Base-by-base conservation (phyloP, 1,140 invertebrate genomes). In the Anthonomus grandis region DNA sequence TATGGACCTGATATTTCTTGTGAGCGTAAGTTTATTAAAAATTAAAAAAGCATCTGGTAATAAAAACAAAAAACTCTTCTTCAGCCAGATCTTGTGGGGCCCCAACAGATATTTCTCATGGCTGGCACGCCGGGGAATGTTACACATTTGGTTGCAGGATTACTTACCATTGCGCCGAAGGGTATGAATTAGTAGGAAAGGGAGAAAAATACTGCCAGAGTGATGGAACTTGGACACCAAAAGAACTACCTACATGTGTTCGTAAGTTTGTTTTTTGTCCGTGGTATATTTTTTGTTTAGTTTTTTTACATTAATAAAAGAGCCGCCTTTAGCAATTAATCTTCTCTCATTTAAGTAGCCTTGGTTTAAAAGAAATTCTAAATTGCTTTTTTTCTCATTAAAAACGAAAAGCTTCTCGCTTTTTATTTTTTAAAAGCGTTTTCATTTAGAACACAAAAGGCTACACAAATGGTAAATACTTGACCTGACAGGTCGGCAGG, bases 1-100 rank as follows among this genome's bases (percentile, higher is more conserved):
- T 95, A 91, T 67, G 95, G 95, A 12, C 95, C 95, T 0, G 92
- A 97, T 66, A 90, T 98, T 49, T 86, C 86, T 27, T 98, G 96
- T 67, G 89, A 94, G 81, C 91, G 95, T 89, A 77, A 89, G 83
- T 84, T 60, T 56, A 15, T 18, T 19, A 52, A 25, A 12, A 10
- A 27, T 41, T 19, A 41, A 41, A 2, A 13, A n/a, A n/a, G n/a
- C 38, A 41, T 8, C 17, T 39, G 37, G 5, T 15, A 5, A 5
- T n/a, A 39, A 39, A 17, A 9, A 2, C 10, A 10, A 41, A 41
- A 41, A 10, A 41, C 2, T 41, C 15, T 34, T 24, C 67, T 64
- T 13, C 68, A 93, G 91, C 91, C 17, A 79, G 86, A 44, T 87
- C 86, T 22, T 97, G 95, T 70, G 90, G 88, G 0, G 79, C 87